A percentile compares a stretch with the other conserved stretches of the same genome.
phyloP scores from a whole-genome alignment of 2,797 vertebrate genomes.

The Limnodromus scolopaceus region DNA sequence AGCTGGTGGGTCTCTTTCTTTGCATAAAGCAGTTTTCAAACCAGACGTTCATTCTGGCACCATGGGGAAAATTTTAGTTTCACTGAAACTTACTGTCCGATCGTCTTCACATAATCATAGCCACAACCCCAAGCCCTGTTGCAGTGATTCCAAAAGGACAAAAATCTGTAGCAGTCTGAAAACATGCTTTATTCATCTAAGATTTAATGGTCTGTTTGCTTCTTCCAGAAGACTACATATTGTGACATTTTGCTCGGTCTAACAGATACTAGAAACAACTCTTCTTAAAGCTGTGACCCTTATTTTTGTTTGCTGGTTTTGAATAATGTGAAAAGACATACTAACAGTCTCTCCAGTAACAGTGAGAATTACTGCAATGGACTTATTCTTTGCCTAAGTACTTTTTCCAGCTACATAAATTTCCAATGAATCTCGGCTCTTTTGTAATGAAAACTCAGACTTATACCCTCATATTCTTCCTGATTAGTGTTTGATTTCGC shows the following conservation, averaged over 20 bases:
- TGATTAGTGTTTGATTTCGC: not conserved
- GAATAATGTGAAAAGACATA: not conserved
- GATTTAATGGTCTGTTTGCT: slow-evolving; percentile 44
- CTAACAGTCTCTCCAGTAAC: not conserved
- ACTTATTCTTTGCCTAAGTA: not conserved
- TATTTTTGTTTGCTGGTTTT: slow-evolving; percentile 23
- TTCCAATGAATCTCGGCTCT: not conserved
- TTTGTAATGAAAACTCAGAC: not conserved
- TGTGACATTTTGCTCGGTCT: slow-evolving; percentile 43
- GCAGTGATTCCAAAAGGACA: not conserved
- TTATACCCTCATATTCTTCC: not conserved
- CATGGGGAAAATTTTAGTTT: not conserved
- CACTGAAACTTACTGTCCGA: not conserved
- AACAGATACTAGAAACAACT: slow-evolving; percentile 15
- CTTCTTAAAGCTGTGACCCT: slow-evolving; percentile 33
- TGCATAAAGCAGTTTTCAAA: not conserved
- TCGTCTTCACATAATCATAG: not conserved
- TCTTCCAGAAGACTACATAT: slow-evolving; percentile 12
- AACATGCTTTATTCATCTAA: not conserved
- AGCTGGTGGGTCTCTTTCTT: slow-evolving; percentile 9
- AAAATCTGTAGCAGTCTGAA: not conserved
- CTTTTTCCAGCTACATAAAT: not conserved
- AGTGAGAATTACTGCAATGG: not conserved
- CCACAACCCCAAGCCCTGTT: not conserved
- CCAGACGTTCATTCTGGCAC: slow-evolving; percentile 1